phyloP scores from a whole-genome alignment of 2,888 invertebrate genomes.

The Bhutanitis thaidina region DNA sequence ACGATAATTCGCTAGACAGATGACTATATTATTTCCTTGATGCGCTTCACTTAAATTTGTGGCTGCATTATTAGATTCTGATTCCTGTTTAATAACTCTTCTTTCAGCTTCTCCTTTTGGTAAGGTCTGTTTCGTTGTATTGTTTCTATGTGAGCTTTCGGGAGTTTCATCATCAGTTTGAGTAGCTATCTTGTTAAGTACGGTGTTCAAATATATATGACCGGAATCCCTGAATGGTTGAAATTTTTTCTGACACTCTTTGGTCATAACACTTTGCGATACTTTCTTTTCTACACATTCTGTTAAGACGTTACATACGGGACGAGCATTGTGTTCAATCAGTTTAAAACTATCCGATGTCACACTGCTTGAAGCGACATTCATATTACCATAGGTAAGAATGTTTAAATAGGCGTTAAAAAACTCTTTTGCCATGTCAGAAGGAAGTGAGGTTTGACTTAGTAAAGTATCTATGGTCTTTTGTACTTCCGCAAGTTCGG shows the following conservation, averaged over 20 bases:
- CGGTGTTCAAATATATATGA: constrained; percentile 48
- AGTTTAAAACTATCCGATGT: constrained; percentile 37
- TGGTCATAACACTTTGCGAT: constrained; percentile 46
- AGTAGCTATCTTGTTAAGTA: constrained; percentile 54
- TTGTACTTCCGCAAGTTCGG: constrained; percentile 49
- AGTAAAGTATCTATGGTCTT: constrained; percentile 55
- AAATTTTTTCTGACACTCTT: constrained; percentile 23
- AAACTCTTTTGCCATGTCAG: constrained; percentile 54
- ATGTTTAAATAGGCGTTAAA: constrained; percentile 53
- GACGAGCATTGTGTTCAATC: constrained; percentile 21
- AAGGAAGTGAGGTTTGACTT: constrained; percentile 48
- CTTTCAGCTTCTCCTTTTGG: background rate
- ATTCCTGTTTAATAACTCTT: constrained; percentile 30
- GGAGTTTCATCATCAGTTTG: background rate
- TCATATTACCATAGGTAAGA: constrained; percentile 36
- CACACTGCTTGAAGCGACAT: constrained; percentile 32
- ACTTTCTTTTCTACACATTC: constrained; percentile 47
- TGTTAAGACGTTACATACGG: constrained; percentile 44
- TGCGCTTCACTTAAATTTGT: constrained; percentile 26
- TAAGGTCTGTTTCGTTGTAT: background rate
- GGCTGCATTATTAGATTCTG: constrained; percentile 16
- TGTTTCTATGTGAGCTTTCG: background rate
- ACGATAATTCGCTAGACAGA: constrained; percentile 52
- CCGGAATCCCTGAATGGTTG: constrained; percentile 35
- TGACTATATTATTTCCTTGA: constrained; percentile 45